A percentile compares a stretch with the other conserved stretches of the same genome.
phyloP scores from a whole-genome alignment of 2,113 vertebrate genomes.

The Regulus satrapa region DNA sequence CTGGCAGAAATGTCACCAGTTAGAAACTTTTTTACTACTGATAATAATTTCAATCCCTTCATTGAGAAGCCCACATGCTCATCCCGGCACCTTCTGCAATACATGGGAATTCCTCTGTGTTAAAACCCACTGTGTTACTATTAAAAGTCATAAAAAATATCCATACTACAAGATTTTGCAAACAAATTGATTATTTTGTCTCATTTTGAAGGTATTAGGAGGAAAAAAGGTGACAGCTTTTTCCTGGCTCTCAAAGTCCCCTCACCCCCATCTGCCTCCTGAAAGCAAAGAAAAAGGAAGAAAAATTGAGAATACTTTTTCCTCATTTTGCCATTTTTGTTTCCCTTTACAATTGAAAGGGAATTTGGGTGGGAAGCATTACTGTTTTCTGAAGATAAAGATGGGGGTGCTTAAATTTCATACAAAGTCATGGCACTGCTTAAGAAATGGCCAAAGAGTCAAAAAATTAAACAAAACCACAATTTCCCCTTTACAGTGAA shows the following conservation, averaged over 20 bases:
- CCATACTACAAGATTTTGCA: background rate
- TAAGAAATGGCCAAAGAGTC: background rate
- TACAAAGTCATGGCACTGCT: background rate
- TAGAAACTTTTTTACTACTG: background rate
- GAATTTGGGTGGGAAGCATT: background rate
- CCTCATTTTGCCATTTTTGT: background rate
- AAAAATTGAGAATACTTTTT: background rate
- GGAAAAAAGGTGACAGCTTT: background rate
- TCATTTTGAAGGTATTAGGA: background rate
- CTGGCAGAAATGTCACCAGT: background rate
- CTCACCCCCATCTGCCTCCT: rapidly evolving
- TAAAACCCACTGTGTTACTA: background rate
- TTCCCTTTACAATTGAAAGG: background rate
- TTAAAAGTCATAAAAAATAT: background rate
- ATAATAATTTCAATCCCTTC: background rate
- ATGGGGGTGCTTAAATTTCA: rapidly evolving
- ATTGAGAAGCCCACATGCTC: background rate
- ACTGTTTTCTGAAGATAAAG: background rate
- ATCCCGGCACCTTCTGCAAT: background rate
- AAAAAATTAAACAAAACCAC: background rate
- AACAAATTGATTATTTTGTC: background rate
- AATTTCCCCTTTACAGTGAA: background rate
- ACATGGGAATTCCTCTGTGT: background rate
- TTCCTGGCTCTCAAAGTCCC: background rate
- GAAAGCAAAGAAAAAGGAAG: background rate